Evolutionary conservation across 1,140 invertebrate genomes (phyloP), one percentile per base, ranked within the genome.

Genomic region (Drosophila navojoa): DNA sequence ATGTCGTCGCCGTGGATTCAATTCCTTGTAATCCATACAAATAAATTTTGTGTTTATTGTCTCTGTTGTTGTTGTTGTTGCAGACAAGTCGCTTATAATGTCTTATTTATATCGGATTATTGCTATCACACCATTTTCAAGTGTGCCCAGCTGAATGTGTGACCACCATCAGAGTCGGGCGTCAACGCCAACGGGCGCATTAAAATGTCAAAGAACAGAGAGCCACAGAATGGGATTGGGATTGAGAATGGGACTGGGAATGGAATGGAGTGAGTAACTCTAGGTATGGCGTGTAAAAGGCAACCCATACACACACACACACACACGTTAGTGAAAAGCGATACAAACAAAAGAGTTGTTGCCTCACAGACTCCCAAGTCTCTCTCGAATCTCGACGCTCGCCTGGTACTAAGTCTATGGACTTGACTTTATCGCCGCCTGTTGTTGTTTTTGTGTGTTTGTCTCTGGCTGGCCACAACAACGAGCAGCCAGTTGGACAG

Each of bases 51-150:
- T 74, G 66, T 74, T 74, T 74, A 70, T 74, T 74, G 66, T 74
- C 52, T 49, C 27, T 49, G 22, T 61, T 29, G 35, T 52, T 69
- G 42, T n/a, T 60, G 38, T 54, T 16, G 35, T 45, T 45, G 71
- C 16, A 10, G 64, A 50, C 62, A 55, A 55, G 63, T 64, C 77
- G 76, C 81, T 82, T 85, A 85, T 85, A 85, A 85, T 85, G 81
- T 85, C 81, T 85, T 85, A 85, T 85, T 85, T 85, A 85, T 85
- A 86, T 86, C 81, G 81, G 81, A 85, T 85, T 85, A 85, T 85
- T 70, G 77, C 74, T 79, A 85, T 85, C 81, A 86, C 81, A 85
- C 81, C 77, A 86, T 85, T 82, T 81, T 81, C 54, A 68, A 74
- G 80, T 82, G 79, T 84, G 81, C 72, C 77, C 81, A 81, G 53